Conservation (phyloP, 2,888 invertebrate species). For the Sarcophaga rosellei region DNA sequence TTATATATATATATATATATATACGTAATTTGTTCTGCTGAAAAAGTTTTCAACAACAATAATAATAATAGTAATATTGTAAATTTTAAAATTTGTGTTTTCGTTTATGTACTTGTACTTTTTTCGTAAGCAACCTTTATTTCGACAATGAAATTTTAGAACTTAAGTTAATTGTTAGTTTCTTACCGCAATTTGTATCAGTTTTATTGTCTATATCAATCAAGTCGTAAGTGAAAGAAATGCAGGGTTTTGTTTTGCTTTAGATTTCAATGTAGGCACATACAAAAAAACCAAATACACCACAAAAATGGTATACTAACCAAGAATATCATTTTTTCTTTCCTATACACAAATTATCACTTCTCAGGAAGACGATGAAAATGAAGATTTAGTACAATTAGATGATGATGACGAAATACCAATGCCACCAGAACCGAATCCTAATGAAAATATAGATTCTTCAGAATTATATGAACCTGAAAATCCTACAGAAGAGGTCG, state of each 20-base stretch:
- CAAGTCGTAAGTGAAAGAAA: not conserved
- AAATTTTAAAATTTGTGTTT: too few species aligned
- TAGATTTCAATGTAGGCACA: slow-evolving; percentile 62
- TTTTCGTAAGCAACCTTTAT: not conserved
- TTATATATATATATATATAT: too few species aligned
- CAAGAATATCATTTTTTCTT: slow-evolving; percentile 82
- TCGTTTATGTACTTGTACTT: too few species aligned
- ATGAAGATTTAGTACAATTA: slow-evolving; percentile 81
- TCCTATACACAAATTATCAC: slow-evolving; percentile 81
- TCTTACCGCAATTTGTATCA: not conserved
- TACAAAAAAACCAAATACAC: slow-evolving; percentile 57
- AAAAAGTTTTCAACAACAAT: too few species aligned
- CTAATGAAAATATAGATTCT: slow-evolving; percentile 61
- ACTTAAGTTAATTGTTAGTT: not conserved
- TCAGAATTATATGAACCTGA: slow-evolving; percentile 79
- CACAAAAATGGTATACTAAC: slow-evolving; percentile 80
- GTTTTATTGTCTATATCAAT: not conserved
- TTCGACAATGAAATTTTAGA: not conserved
- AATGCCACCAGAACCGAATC: slow-evolving; percentile 76
- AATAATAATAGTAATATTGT: too few species aligned
- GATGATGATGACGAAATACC: slow-evolving; percentile 80
- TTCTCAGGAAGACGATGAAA: slow-evolving; percentile 82
- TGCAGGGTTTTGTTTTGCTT: slow-evolving; percentile 33
- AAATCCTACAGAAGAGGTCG: slow-evolving; percentile 77
- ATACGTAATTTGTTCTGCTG: too few species aligned